phyloP scores from a whole-genome alignment of 2,888 invertebrate species.

The Pheosia tremula region DNA sequence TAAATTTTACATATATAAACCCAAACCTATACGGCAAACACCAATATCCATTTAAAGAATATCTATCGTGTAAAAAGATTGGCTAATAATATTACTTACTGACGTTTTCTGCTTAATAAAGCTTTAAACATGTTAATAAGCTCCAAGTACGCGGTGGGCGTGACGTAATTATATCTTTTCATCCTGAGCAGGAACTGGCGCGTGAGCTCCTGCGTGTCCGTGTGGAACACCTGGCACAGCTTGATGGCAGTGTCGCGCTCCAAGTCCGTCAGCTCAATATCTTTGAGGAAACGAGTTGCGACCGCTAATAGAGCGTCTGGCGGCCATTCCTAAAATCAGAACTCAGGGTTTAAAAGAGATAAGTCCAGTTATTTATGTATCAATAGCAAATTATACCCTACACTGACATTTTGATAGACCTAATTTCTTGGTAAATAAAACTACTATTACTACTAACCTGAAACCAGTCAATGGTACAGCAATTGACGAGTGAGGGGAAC shows the following conservation, averaged over 20 bases:
- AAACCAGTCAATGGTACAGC: constrained; percentile 98
- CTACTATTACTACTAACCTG: constrained; percentile 78
- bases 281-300: constrained; percentile 91
- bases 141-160: constrained; percentile 96
- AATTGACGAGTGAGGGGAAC: constrained; percentile 96
- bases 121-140: constrained; percentile 95
- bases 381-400: no score
- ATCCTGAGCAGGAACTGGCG: constrained; percentile 85
- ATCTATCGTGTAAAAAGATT: not conserved
- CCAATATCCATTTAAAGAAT: no score
- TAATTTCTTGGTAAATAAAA: not conserved
- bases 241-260: constrained; percentile 92
- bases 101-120: constrained; percentile 90
- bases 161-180: constrained; percentile 93
- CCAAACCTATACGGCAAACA: not conserved
- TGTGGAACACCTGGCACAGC: constrained; percentile 96
- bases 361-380: no score
- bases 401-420: no score
- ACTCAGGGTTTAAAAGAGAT: not conserved
- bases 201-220: constrained; percentile 90
- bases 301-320: constrained; percentile 96
- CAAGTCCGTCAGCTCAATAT: constrained; percentile 89
- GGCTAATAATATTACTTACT: constrained; percentile 73
- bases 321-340: constrained; percentile 91
- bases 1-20: not conserved